These are phyloP conservation scores for Corydoras maculifer DNA, from an alignment of 2,113 vertebrate genomes.

Conservation along the genomic window DNA sequence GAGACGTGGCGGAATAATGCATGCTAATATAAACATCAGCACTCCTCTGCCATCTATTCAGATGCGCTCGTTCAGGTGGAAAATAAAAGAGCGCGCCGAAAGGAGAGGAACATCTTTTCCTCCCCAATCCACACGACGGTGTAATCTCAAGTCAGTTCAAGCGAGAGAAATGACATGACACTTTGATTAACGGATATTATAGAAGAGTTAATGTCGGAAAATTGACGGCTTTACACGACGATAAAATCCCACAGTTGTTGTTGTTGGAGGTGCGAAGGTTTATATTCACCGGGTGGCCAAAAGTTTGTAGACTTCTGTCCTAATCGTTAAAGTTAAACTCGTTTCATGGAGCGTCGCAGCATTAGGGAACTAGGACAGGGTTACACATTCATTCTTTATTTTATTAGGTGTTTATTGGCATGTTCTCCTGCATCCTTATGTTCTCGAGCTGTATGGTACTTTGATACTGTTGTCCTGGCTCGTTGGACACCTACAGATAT, in stretches of 20 bases:
- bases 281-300: too few species aligned
- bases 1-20: conserved; percentile 67
- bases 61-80: conserved; percentile 66
- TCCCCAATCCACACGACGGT: conserved; percentile 55
- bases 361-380: too few species aligned
- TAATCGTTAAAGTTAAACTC: too few species aligned
- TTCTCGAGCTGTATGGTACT: too few species aligned
- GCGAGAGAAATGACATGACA: conserved; percentile 20
- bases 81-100: conserved; percentile 64
- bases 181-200: conserved; percentile 28
- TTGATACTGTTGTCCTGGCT: too few species aligned
- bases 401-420: too few species aligned
- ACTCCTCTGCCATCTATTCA: conserved; percentile 68
- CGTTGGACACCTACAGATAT: too few species aligned
- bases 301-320: too few species aligned
- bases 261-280: too few species aligned
- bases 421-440: too few species aligned
- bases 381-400: too few species aligned
- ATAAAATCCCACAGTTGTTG: not conserved
- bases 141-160: conserved; percentile 38
- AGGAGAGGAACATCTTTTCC: conserved; percentile 56
- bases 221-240: not conserved
- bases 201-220: not conserved
- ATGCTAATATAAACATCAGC: conserved; percentile 73
- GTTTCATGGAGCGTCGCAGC: too few species aligned